Conservation (phyloP, 2,113 vertebrate genomes). For the Pseudopodoces humilis region DNA sequence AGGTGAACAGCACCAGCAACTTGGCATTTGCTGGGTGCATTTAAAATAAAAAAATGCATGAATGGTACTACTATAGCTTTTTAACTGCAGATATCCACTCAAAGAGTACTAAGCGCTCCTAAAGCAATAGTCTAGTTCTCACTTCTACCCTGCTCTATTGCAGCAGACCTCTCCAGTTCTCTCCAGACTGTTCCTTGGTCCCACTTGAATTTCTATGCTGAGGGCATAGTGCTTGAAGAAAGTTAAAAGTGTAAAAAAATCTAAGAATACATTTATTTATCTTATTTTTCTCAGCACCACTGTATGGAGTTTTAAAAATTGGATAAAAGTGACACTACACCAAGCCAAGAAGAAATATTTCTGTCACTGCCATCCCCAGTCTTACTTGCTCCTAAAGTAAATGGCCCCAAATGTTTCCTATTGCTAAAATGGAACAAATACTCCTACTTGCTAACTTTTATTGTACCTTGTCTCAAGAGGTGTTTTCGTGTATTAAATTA, state of each 20-base stretch:
- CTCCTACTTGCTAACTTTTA: neutral
- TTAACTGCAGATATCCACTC: neutral
- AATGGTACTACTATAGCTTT: neutral
- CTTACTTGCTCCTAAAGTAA: neutral
- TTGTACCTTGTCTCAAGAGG: neutral
- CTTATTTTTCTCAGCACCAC: neutral
- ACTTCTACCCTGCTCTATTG: neutral
- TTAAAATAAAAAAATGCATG: neutral
- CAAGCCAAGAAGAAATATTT: neutral
- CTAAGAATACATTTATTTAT: neutral
- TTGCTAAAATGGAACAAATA: neutral
- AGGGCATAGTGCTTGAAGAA: neutral
- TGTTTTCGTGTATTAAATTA: neutral
- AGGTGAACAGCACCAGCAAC: neutral
- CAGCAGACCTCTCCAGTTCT: neutral
- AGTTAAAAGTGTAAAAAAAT: neutral
- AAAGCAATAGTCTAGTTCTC: neutral
- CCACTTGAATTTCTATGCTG: neutral
- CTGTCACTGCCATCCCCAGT: rapidly evolving
- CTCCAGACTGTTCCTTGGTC: neutral
- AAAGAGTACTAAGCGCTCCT: neutral
- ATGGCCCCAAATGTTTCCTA: neutral
- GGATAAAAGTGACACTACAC: neutral
- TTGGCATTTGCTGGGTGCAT: neutral
- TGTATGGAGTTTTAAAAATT: neutral